Conservation (phyloP, 2,888 invertebrate species). For the Tipula helvola region DNA sequence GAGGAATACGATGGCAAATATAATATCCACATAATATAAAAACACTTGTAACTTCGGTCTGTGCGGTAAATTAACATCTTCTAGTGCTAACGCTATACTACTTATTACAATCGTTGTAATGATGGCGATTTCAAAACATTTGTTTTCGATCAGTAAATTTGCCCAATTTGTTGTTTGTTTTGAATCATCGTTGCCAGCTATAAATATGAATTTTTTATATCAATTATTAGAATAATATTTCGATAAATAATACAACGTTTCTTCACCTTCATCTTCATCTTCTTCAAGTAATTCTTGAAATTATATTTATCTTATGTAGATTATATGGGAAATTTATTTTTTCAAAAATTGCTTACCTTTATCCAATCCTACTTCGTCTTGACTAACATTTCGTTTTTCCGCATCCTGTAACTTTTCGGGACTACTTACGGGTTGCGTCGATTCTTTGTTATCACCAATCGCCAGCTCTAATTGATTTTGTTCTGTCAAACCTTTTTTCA, state of each 20-base stretch:
- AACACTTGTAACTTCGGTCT: slow-evolving; percentile 86
- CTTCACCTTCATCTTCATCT: slow-evolving; percentile 46
- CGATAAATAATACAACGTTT: slow-evolving; percentile 63
- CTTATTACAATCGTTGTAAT: slow-evolving; percentile 97
- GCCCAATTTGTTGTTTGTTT: slow-evolving; percentile 88
- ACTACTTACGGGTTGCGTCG: slow-evolving; percentile 84
- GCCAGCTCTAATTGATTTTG: slow-evolving; percentile 84
- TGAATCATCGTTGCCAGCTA: slow-evolving; percentile 83
- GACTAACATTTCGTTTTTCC: slow-evolving; percentile 79
- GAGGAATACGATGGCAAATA: slow-evolving; percentile 97
- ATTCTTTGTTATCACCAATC: slow-evolving; percentile 87
- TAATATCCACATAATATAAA: slow-evolving; percentile 92
- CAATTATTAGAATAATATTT: slow-evolving; percentile 89
- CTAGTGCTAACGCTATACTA: slow-evolving; percentile 93
- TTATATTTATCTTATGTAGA: neutral
- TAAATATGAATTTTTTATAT: slow-evolving; percentile 74
- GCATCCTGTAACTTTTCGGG: slow-evolving; percentile 76
- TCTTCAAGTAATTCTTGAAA: slow-evolving; percentile 37
- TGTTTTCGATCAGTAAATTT: slow-evolving; percentile 91
- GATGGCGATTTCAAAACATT: slow-evolving; percentile 98
- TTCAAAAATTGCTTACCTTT: slow-evolving; percentile 44
- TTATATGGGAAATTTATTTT: neutral
- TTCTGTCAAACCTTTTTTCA: slow-evolving; percentile 77
- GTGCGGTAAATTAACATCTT: slow-evolving; percentile 88
- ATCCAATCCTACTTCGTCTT: slow-evolving; percentile 77